A percentile compares a stretch with the other conserved stretches of the same genome.
Conservation (phyloP, 2,888 invertebrate genomes). For the Synergus itoensis region DNA sequence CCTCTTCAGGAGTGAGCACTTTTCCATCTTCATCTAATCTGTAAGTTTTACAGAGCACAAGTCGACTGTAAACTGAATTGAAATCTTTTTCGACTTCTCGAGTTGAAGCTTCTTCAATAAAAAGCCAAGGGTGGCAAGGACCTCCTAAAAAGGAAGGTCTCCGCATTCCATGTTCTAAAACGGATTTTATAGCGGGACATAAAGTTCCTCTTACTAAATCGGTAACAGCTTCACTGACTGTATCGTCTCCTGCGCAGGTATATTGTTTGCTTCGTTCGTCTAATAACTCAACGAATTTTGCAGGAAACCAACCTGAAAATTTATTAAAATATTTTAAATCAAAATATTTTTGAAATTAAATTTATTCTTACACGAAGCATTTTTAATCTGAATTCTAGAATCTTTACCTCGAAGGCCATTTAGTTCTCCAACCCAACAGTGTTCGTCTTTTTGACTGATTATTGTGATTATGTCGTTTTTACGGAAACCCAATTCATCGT, state of each 20-base stretch:
- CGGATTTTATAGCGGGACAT: conserved; percentile 95
- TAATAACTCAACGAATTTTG: conserved; percentile 96
- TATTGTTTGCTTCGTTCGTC: conserved; percentile 97
- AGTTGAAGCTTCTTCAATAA: conserved; percentile 98
- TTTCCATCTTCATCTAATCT: conserved; percentile 99
- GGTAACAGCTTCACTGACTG: conserved; percentile 97
- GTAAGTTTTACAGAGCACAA: conserved; percentile 98
- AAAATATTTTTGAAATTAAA: too few relatives aligned
- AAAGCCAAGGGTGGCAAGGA: conserved; percentile 98
- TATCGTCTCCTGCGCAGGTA: conserved; percentile 97
- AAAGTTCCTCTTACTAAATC: conserved; percentile 96
- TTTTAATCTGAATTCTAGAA: background rate
- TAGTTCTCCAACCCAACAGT: conserved; percentile 98
- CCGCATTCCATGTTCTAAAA: conserved; percentile 96
- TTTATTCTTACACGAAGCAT: too few relatives aligned
- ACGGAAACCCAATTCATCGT: conserved; percentile 98
- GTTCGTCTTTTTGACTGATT: conserved; percentile 97
- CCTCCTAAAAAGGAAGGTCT: conserved; percentile 92
- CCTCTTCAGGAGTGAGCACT: conserved; percentile 98
- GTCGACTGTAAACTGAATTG: conserved; percentile 97
- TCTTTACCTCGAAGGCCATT: conserved; percentile 90
- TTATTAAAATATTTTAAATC: background rate
- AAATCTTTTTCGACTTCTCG: conserved; percentile 98
- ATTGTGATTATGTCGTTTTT: conserved; percentile 99
- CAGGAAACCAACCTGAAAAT: conserved; percentile 92